A percentile compares a stretch with the other conserved stretches of the same genome.
phyloP scores from a whole-genome alignment of 2,888 invertebrate genomes.

The Lagria hirta region DNA sequence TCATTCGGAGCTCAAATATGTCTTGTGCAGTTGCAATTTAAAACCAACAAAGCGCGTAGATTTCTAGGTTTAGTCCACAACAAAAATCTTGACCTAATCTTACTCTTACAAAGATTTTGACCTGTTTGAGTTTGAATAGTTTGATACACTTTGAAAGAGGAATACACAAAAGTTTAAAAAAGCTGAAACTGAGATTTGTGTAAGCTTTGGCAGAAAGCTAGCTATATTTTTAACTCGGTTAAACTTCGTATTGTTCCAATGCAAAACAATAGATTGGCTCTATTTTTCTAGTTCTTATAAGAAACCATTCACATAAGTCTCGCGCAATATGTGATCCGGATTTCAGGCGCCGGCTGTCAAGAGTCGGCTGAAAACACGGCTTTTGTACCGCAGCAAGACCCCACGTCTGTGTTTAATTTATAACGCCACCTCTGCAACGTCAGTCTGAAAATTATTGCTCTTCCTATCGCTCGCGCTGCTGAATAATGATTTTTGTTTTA shows the following conservation, averaged over 20 bases:
- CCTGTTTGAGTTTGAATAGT: too few relatives aligned
- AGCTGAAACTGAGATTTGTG: too few relatives aligned
- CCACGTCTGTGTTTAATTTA: conserved; percentile 46
- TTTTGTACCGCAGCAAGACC: conserved; percentile 38
- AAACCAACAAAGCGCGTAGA: too few relatives aligned
- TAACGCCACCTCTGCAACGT: conserved; percentile 38
- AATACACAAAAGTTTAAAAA: too few relatives aligned
- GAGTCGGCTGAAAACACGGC: conserved; percentile 39
- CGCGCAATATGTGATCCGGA: conserved; percentile 37
- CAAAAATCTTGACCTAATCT: too few relatives aligned
- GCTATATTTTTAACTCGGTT: too few relatives aligned
- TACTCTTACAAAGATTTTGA: too few relatives aligned
- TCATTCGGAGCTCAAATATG: too few relatives aligned
- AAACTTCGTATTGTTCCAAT: conserved; percentile 10
- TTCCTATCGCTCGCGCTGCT: conserved; percentile 40
- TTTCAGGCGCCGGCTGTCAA: conserved; percentile 40
- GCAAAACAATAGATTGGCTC: conserved; percentile 23
- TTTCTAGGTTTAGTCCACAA: too few relatives aligned
- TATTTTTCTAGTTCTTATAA: conserved; percentile 24
- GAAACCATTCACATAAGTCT: conserved; percentile 22
- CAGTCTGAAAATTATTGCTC: conserved; percentile 42
- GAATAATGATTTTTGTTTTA: conserved; percentile 46
- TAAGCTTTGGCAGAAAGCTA: too few relatives aligned
- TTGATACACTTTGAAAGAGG: too few relatives aligned
- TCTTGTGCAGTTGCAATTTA: too few relatives aligned